Conservation (phyloP, 2,888 invertebrate species). For the Clepsis dumicolana region DNA sequence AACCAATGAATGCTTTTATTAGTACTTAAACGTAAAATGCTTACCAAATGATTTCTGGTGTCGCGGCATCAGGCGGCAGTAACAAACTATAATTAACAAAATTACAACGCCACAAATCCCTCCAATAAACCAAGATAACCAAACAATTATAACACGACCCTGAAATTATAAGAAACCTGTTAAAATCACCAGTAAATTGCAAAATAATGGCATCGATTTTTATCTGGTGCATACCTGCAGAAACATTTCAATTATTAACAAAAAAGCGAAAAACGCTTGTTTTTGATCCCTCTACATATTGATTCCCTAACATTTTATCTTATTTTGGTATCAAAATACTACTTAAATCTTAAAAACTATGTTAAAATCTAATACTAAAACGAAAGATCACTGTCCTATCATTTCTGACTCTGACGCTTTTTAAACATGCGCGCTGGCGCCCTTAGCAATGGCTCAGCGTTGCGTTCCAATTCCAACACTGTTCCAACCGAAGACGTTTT, state of each 20-base stretch:
- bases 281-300: slow-evolving; percentile 64
- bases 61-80: slow-evolving; percentile 90
- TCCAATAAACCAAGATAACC: slow-evolving; percentile 86
- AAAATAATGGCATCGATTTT: slow-evolving; percentile 47
- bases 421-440: slow-evolving; percentile 63
- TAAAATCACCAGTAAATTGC: slow-evolving; percentile 41
- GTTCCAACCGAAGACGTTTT: not conserved
- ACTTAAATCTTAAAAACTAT: slow-evolving; percentile 55
- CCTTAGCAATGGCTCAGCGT: slow-evolving; percentile 20
- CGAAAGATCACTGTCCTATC: slow-evolving; percentile 46
- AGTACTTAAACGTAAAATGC: slow-evolving; percentile 48
- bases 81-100: slow-evolving; percentile 88
- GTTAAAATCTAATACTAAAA: slow-evolving; percentile 56
- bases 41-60: slow-evolving; percentile 89
- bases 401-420: slow-evolving; percentile 54
- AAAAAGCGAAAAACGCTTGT: slow-evolving; percentile 69
- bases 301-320: slow-evolving; percentile 72
- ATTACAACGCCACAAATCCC: slow-evolving; percentile 88
- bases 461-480: slow-evolving; percentile 43
- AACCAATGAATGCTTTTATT: no score
- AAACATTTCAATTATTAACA: slow-evolving; percentile 82
- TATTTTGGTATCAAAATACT: slow-evolving; percentile 56
- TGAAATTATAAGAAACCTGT: slow-evolving; percentile 58
- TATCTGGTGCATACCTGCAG: slow-evolving; percentile 68
- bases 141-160: slow-evolving; percentile 84